Percentiles rank a stretch among this genome's conserved stretches.
phyloP scores from a whole-genome alignment of 2,888 invertebrate genomes.

The Drosophila kambysellisi region DNA sequence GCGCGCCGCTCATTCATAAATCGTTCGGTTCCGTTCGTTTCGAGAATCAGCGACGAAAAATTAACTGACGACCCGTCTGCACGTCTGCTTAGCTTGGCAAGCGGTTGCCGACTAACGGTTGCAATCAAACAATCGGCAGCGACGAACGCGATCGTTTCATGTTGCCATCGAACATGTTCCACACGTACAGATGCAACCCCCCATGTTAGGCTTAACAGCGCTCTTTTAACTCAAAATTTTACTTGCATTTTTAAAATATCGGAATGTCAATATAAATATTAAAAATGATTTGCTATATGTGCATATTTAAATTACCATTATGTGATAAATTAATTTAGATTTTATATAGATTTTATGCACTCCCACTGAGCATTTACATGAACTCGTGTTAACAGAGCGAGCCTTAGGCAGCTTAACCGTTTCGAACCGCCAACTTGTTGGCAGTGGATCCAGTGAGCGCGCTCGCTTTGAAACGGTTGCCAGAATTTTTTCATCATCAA shows the following conservation, averaged over 20 bases:
- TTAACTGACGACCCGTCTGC: slow-evolving; percentile 32
- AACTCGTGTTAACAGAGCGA: slow-evolving; percentile 21
- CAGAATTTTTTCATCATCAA: slow-evolving; percentile 49
- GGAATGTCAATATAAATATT: neutral
- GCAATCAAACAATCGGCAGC: slow-evolving; percentile 42
- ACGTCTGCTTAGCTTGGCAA: slow-evolving; percentile 70
- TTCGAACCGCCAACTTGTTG: slow-evolving; percentile 45
- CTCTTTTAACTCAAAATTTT: neutral
- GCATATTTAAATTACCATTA: neutral
- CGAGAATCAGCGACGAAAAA: slow-evolving; percentile 34
- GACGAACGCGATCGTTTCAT: slow-evolving; percentile 39
- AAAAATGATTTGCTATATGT: neutral
- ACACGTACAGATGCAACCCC: slow-evolving; percentile 17
- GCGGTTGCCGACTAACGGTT: slow-evolving; percentile 73
- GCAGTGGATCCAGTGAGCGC: slow-evolving; percentile 34
- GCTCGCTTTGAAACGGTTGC: slow-evolving; percentile 7
- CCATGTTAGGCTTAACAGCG: slow-evolving; percentile 17
- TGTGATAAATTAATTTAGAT: neutral
- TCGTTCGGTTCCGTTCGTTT: slow-evolving; percentile 39
- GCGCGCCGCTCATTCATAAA: slow-evolving; percentile 75
- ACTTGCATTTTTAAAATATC: neutral
- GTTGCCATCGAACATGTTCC: slow-evolving; percentile 54
- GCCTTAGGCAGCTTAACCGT: slow-evolving; percentile 37
- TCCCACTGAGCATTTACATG: neutral
- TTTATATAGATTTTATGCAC: neutral